Conservation (phyloP, 2,113 vertebrate species). For the Leucoraja erinaceus region DNA sequence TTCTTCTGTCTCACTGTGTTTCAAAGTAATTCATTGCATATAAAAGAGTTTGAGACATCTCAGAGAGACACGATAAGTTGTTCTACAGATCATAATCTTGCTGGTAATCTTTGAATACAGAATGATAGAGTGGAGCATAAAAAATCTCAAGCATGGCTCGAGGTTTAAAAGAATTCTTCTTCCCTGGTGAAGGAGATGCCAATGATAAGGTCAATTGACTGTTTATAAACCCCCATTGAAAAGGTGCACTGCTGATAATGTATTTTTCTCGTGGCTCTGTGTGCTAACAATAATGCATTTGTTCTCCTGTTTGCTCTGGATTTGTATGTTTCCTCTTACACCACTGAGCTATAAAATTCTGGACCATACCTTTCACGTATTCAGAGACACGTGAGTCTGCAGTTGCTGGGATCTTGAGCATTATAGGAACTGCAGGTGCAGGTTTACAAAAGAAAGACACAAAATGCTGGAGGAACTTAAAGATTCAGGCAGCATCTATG, state of each 20-base stretch:
- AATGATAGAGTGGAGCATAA: background rate
- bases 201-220: background rate
- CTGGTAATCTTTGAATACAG: constrained; percentile 14
- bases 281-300: background rate
- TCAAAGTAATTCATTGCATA: background rate
- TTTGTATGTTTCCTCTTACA: background rate
- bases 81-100: background rate
- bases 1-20: background rate
- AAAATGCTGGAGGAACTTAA: no score
- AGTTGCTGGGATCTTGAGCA: no score
- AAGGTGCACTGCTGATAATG: background rate
- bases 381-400: no score
- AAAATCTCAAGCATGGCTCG: background rate
- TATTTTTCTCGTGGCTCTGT: background rate
- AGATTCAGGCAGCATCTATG: no score
- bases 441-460: no score
- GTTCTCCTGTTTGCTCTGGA: background rate
- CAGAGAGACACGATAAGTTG: background rate
- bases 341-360: background rate
- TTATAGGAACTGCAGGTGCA: no score
- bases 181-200: background rate
- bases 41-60: background rate
- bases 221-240: background rate
- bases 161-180: background rate
- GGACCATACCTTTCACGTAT: background rate